Conservation (phyloP, 2,797 vertebrate species). For the Apogon talboti region DNA sequence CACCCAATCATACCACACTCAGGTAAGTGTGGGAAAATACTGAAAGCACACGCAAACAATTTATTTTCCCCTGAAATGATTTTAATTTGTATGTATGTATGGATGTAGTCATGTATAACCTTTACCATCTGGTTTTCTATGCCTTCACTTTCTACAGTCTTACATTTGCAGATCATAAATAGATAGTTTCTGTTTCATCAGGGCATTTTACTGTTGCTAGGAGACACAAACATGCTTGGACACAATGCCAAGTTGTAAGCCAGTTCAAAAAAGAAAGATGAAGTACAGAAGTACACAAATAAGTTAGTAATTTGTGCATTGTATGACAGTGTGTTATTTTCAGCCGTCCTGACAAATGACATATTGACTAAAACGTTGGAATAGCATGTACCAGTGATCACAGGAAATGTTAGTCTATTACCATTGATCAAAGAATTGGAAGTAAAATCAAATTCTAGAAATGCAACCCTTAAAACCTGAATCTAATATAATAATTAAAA, state of each 20-base stretch:
- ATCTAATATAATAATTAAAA: too few relatives aligned
- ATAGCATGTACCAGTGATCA: neutral
- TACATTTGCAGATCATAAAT: constrained; percentile 9
- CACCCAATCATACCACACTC: constrained; percentile 91
- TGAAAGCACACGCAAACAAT: neutral
- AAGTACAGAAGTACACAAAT: neutral
- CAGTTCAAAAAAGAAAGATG: constrained; percentile 10
- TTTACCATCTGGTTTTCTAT: neutral
- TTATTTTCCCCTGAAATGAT: constrained; percentile 8
- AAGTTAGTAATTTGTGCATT: neutral
- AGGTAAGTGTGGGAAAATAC: constrained; percentile 79
- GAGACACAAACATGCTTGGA: constrained; percentile 29
- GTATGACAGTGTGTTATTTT: neutral
- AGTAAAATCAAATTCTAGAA: neutral
- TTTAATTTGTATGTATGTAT: neutral
- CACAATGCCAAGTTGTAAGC: neutral
- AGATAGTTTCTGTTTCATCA: neutral
- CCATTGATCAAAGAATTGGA: neutral
- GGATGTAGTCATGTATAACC: constrained; percentile 11
- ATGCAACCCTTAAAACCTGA: neutral
- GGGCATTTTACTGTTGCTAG: constrained; percentile 38
- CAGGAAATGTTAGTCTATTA: neutral
- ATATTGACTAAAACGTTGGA: constrained; percentile 11
- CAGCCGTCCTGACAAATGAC: neutral
- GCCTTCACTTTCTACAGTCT: neutral